Base-by-base conservation (phyloP, 2,888 invertebrate genomes). In the Nemurella pictetii region DNA sequence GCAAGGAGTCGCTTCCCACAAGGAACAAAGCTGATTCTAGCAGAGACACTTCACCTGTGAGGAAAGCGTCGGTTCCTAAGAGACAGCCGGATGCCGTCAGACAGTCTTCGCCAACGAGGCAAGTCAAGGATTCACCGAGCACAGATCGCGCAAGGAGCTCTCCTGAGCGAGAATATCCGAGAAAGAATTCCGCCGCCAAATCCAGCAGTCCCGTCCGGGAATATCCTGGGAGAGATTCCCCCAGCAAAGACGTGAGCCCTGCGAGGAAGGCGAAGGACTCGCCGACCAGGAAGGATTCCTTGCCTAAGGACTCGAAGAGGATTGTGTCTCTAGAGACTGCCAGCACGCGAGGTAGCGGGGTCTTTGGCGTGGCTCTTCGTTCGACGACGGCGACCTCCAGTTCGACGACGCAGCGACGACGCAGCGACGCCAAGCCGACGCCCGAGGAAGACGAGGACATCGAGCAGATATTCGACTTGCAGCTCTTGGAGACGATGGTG, bases 381-480 rank as follows among this genome's bases (percentile, higher is more conserved):
- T 78, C 83, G 36, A 85, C 85, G 25, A 72, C 92, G 85, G 93
- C 94, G 0, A 92, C 93, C 87, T 91, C 92, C 9, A 92, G 92
- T 86, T 90, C 92, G 86, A 90, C 91, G 0, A 90, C 91, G 5
- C 89, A 89, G 25, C 82, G 86, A 25, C 85, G 85, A 7, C 84
- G 83, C 27, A 85, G 85, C 1, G 86, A 86, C 35, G n/a, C 83
- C n/a, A 91, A 91, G 86, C 78, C 83, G 20, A 82, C 26, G 29
- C 83, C 73, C 9, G n/a, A 87, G 89, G 91, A 84, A 91, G 92
- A 84, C 89, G 90, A 85, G 89, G 91, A 92, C 87, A 94, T 96
- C 87, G 95, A 96, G 90, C 94, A 95, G 87, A 94, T 96, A 87
- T 94, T 93, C 87, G 95, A 96, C 88, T 88, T 95, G 87, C 92